Evolutionary conservation across 2,888 invertebrate genomes (phyloP), one percentile per base, ranked within the genome.

Genomic region (Polydrusus pterygomalis): DNA sequence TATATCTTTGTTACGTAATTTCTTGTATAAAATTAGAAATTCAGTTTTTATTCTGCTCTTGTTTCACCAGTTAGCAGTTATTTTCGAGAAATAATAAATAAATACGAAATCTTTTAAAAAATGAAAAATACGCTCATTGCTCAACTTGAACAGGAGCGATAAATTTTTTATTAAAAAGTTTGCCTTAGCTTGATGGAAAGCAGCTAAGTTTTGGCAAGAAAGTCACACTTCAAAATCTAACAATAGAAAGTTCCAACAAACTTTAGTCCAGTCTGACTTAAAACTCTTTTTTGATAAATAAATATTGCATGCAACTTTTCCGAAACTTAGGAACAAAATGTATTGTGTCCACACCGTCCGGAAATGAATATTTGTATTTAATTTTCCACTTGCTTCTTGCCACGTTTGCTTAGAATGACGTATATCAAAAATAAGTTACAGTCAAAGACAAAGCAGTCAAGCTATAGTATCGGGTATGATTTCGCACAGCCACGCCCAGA

Each of bases 271-370:
- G 17, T 17, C 11, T 11, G 17, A 1, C 11, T 60, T 38, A 2
- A 18, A 60, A 60, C 58, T 60, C 38, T 34, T 38, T 60, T 60
- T 60, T 60, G n/a, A 17, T 17, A 17, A 38, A 60, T 60, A 60
- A 60, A 38, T 60, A 60, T 60, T 38, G 58, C 58, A 60, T 17
- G 34, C 18, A 60, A 60, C 38, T 60, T 60, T 60, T 15, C 58
- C 0, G 3, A 11, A 11, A 60, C 40, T 38, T 38, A 11, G 5
- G 7, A 38, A 40, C 10, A 38, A 38, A 34, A 17, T 60, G 30
- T 11, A 13, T 60, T 38, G 15, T 60, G 11, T 38, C 58, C 17
- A 60, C 38, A 18, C 15, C 34, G 10, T 7, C 10, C 34, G 34
- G 34, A 58, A 20, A 15, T 58, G 13, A 6, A 25, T 51, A 25